These are phyloP conservation scores for Gephyroberyx darwinii DNA, from an alignment of 2,797 vertebrate species.

Conservation along the genomic window DNA sequence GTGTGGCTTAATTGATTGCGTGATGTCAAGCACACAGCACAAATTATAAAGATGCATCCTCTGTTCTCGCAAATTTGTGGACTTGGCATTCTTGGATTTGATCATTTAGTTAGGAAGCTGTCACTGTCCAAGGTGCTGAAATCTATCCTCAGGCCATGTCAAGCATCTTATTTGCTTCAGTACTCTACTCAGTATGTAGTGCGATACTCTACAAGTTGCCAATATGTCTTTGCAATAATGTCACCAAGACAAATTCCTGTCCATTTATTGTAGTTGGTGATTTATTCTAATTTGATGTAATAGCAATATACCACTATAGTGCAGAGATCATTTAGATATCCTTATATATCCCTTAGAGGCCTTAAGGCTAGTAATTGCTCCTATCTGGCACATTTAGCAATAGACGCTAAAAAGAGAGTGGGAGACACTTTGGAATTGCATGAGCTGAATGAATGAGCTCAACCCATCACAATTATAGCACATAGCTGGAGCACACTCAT, in stretches of 20 bases:
- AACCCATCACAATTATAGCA: conserved; percentile 14
- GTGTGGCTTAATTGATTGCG: no score
- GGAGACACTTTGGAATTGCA: conserved; percentile 13
- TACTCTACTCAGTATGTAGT: conserved; percentile 27
- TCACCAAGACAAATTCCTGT: background rate
- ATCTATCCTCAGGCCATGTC: conserved; percentile 11
- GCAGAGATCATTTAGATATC: background rate
- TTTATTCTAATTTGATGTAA: background rate
- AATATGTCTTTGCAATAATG: no score
- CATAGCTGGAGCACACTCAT: conserved; percentile 42
- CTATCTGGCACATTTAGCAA: no score
- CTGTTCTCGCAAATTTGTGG: no score
- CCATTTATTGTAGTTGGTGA: background rate
- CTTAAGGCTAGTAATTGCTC: no score
- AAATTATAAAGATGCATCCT: no score
- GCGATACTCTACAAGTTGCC: conserved; percentile 4
- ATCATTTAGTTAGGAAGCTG: conserved; percentile 10
- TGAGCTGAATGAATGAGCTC: conserved; percentile 18
- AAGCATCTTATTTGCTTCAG: conserved; percentile 8
- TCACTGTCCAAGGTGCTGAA: conserved; percentile 39
- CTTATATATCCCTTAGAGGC: background rate
- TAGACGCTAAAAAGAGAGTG: background rate
- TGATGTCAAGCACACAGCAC: no score
- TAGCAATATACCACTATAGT: background rate
- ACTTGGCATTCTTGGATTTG: background rate